phyloP scores from a whole-genome alignment of 2,888 invertebrate species.

The Candidula unifasciata region DNA sequence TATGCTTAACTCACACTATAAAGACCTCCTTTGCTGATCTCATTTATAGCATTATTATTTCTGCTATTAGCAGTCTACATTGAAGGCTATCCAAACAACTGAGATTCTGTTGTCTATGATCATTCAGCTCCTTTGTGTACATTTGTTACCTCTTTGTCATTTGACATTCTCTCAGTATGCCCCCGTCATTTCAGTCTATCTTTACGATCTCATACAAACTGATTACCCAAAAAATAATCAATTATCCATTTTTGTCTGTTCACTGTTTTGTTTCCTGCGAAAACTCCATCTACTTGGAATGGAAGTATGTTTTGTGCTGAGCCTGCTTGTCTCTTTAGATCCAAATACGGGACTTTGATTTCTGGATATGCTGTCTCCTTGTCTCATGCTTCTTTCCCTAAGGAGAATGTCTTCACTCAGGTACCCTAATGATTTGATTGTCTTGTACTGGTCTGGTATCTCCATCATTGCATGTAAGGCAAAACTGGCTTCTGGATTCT shows the following conservation, averaged over 20 bases:
- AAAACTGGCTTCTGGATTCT: conserved; percentile 76
- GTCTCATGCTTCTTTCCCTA: neutral
- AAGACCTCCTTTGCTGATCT: too few species aligned
- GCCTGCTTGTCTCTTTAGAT: neutral
- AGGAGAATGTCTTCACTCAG: conserved; percentile 16
- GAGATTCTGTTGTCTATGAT: too few species aligned
- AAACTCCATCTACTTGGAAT: conserved; percentile 17
- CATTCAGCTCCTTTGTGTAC: too few species aligned
- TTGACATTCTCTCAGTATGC: too few species aligned
- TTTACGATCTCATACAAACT: too few species aligned
- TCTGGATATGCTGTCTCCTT: neutral
- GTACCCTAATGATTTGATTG: conserved; percentile 72
- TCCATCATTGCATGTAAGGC: conserved; percentile 80
- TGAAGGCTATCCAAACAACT: too few species aligned
- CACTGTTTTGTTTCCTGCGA: neutral
- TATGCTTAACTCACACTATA: too few species aligned
- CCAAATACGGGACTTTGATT: neutral
- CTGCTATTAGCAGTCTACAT: too few species aligned
- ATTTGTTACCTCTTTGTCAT: too few species aligned
- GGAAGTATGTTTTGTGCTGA: neutral
- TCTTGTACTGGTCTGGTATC: conserved; percentile 79
- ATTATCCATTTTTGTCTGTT: neutral
- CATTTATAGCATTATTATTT: too few species aligned
- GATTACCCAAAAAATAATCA: too few species aligned
- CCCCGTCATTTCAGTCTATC: too few species aligned